Evolutionary conservation across 2,888 invertebrate species (phyloP), one percentile per base, ranked within the genome.

Genomic region (Peribatodes rhomboidaria): DNA sequence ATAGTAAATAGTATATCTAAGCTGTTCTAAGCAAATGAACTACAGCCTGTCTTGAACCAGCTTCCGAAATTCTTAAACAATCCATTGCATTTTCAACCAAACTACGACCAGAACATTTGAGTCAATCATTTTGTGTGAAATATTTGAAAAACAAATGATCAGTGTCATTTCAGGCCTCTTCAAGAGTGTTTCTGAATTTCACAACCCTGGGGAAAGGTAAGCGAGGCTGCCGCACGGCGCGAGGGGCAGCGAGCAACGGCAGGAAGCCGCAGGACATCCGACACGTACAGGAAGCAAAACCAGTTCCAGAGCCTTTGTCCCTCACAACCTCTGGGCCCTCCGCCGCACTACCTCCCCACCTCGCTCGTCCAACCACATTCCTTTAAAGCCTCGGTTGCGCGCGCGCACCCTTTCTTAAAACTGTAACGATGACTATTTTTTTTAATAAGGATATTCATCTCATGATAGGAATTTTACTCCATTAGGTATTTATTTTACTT

Each of bases 221-320:
- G 56, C 31, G 61, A 56, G 58, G 69, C 56, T 65, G 69, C 71
- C 67, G 69, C 67, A 27, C 3, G 70, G 73, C 67, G 67, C 61
- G 62, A 58, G 59, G 53, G 54, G 61, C 56, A 52, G 53, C 52
- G 56, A 82, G 82, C 81, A 81, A 87, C 86, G 89, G 89, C 90
- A 92, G 92, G 92, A 92, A 93, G 93, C 93, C 93, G 92, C 92
- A 92, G 93, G 93, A 93, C 93, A 93, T 93, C 93, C 93, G 93
- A 93, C 92, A 92, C 93, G 91, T 90, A 93, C 93, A 93, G 93
- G 93, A 93, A 93, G 92, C 91, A 86, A 83, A 93, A 92, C 93
- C 91, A 90, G 92, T 93, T 90, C 81, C 87, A 83, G 82, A 85
- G 87, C 84, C 89, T 90, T 91, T 90, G 91, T 92, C 90, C 92